Conservation (phyloP, 35 echinoderm and acorn worm species). For the Heliocidaris erythrogramma region DNA sequence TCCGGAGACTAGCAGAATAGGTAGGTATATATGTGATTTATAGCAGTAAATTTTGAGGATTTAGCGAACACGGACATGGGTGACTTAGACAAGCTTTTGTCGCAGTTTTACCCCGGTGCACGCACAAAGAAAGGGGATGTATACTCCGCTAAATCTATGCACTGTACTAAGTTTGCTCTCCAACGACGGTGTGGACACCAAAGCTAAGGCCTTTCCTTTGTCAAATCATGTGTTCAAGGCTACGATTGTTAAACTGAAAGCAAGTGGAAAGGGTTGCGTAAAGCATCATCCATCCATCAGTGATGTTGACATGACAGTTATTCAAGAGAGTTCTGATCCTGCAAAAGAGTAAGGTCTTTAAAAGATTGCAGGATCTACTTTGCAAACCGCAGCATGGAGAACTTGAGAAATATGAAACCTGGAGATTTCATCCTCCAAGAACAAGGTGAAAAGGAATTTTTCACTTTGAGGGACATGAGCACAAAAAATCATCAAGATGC, state of each 20-base stretch:
- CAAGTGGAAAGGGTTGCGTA: not conserved
- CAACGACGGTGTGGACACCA: not conserved
- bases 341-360: constrained; percentile 45
- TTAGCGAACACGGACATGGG: not conserved
- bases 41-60: too few relatives aligned
- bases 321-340: constrained; percentile 38
- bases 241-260: not conserved
- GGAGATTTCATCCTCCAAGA: too few relatives aligned
- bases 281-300: constrained; percentile 46
- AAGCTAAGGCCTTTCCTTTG: not conserved
- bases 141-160: constrained; percentile 22
- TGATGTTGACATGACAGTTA: constrained; percentile 27
- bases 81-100: not conserved
- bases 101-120: constrained; percentile 37
- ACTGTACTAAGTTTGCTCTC: not conserved
- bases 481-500: too few relatives aligned
- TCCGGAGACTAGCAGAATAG: too few relatives aligned
- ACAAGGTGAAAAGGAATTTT: too few relatives aligned
- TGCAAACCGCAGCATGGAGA: constrained; percentile 21
- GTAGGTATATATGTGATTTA: too few relatives aligned
- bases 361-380: constrained; percentile 51
- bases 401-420: constrained; percentile 56
- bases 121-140: constrained; percentile 33
- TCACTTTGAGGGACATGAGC: too few relatives aligned
- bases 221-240: constrained; percentile 38